Evolutionary conservation across 2,888 invertebrate genomes (phyloP), one percentile per base, ranked within the genome.

Genomic region (Chouioia cunea): DNA sequence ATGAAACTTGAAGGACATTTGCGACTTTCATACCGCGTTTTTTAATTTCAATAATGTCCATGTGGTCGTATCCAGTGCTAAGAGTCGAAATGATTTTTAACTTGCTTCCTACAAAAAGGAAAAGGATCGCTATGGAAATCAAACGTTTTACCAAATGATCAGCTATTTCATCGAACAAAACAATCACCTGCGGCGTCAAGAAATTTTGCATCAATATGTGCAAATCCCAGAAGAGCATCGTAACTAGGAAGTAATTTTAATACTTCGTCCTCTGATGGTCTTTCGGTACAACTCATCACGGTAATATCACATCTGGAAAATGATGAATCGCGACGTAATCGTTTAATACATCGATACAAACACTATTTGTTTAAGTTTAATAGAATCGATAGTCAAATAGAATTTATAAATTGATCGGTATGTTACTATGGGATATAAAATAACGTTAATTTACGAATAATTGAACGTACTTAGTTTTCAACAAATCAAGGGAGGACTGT

Each of bases 1-100:
- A 90, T 15, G 95, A 84, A 0, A 95, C 94, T 22, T 88, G 87
- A 0, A 95, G 94, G 0, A 96, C 94, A 79, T 94, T 91, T 0
- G 95, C 95, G 0, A 97, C 86, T n/a, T 88, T 88, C 60, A 97
- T 91, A 2, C 91, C 91, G 50, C 92, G 88, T 65, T 87, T 88
- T 82, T 91, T 91, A 46, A 96, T 86, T 80, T 91, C 94, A 0
- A 86, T 85, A 0, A 93, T 77, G 81, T 96, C 94, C 16, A 97
- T 89, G 76, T 94, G 93, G 81, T 97, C 95, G 74, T 91, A 89
- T 12, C 97, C 97, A 0, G 95, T 95, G 0, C 96, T 94, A 91
- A 94, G 93, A 0, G 95, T 92, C 0, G 92, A 91, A 3, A 97
- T 88, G 0, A 92, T 90, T 86, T 93, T 93, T 63, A 97, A 82